Conservation (phyloP, 2,888 invertebrate species). For the Leptinotarsa rubiginosa region DNA sequence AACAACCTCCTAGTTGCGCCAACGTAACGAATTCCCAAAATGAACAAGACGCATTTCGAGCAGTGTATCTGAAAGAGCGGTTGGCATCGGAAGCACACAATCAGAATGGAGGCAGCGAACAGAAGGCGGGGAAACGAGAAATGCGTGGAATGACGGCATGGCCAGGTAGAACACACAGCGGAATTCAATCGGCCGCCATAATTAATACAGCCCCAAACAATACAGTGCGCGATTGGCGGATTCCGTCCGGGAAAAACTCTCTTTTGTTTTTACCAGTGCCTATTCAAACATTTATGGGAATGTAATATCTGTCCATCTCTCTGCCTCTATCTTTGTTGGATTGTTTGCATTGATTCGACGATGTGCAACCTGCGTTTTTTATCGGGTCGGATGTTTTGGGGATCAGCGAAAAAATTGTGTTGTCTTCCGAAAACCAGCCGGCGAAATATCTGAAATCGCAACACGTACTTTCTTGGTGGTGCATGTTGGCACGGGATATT, state of each 20-base stretch:
- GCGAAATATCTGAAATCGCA: background rate
- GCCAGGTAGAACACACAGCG: slow-evolving; percentile 62
- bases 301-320: slow-evolving; percentile 36
- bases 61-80: slow-evolving; percentile 17
- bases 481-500: background rate
- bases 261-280: slow-evolving; percentile 47
- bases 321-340: slow-evolving; percentile 29
- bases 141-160: slow-evolving; percentile 60
- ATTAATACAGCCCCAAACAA: slow-evolving; percentile 64
- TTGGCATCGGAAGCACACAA: slow-evolving; percentile 37
- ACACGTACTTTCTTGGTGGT: background rate
- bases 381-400: slow-evolving; percentile 4
- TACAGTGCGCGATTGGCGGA: slow-evolving; percentile 52
- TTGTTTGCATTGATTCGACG: slow-evolving; percentile 38
- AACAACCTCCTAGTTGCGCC: background rate
- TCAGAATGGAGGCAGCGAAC: slow-evolving; percentile 43
- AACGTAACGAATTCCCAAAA: background rate
- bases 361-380: slow-evolving; percentile 22
- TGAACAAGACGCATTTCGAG: slow-evolving; percentile 2
- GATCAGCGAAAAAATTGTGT: slow-evolving; percentile 1
- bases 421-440: slow-evolving; percentile 5
- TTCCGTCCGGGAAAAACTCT: slow-evolving; percentile 46
- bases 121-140: slow-evolving; percentile 53
- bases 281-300: slow-evolving; percentile 51
- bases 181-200: slow-evolving; percentile 65